Percentiles rank a stretch among this genome's conserved stretches.
These are phyloP conservation scores for Anguilla marmorata DNA, from an alignment of 2,797 vertebrate genomes.

Conservation along the genomic window DNA sequence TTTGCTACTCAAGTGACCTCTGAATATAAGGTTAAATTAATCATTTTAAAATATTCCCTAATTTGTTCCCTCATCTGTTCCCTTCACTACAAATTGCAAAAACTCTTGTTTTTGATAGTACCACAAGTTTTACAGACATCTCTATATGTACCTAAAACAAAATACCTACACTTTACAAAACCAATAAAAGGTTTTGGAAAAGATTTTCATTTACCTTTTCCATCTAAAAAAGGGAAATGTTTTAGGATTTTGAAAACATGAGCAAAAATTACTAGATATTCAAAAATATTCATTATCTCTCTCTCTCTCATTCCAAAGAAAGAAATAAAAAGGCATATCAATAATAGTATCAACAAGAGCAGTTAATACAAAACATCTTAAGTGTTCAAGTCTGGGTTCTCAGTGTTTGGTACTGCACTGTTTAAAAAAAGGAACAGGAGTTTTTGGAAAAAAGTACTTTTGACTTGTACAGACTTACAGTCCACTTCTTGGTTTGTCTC, in stretches of 20 bases:
- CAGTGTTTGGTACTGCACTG: not conserved
- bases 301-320: not conserved
- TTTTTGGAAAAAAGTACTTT: not conserved
- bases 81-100: too few species aligned
- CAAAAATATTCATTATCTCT: not conserved
- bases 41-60: too few species aligned
- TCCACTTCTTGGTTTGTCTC: not conserved
- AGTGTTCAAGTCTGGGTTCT: not conserved
- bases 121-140: too few species aligned
- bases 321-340: not conserved
- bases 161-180: not conserved
- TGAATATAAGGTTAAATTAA: too few species aligned
- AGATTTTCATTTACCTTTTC: not conserved
- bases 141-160: too few species aligned
- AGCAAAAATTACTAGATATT: not conserved
- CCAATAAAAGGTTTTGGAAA: not conserved
- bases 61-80: too few species aligned
- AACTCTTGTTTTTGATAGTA: too few species aligned
- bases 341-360: not conserved
- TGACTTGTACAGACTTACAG: not conserved
- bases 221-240: not conserved
- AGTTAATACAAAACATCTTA: not conserved
- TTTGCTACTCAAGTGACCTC: too few species aligned
- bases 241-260: not conserved
- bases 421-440: not conserved